Evolutionary conservation across 2,113 vertebrate genomes (phyloP).

Genomic region (Tyrannus savana): DNA sequence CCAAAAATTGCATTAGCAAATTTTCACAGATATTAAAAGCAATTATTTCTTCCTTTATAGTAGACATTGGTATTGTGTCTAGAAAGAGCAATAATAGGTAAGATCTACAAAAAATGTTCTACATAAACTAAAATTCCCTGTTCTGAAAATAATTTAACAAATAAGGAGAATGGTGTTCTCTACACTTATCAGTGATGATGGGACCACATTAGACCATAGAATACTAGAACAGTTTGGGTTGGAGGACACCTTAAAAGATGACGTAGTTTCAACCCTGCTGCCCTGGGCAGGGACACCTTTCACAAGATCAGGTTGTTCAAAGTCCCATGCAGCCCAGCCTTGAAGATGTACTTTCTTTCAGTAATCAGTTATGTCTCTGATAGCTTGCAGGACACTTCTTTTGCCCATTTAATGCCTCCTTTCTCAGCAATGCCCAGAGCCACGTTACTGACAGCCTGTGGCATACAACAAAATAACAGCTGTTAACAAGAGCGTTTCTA

Average conservation of each 20-base stretch:
- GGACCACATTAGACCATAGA: not conserved
- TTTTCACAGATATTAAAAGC: not conserved
- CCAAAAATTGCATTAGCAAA: not conserved
- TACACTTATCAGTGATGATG: not conserved
- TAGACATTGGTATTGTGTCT: not conserved
- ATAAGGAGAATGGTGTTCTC: not conserved
- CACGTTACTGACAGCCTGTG: not conserved
- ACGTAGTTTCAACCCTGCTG: not conserved
- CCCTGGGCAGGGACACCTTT: not conserved
- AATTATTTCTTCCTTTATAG: not conserved
- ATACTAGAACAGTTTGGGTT: not conserved
- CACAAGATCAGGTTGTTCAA: not conserved
- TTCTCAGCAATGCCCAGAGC: not conserved
- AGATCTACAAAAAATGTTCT: not conserved
- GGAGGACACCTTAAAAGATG: not conserved
- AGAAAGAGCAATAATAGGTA: not conserved
- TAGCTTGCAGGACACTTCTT: not conserved
- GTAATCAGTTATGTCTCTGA: not conserved
- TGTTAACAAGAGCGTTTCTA: not conserved
- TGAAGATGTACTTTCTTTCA: not conserved
- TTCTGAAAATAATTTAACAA: not conserved
- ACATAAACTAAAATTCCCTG: not conserved
- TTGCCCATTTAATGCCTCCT: not conserved
- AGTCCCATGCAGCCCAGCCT: not conserved
- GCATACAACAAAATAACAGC: not conserved